These are phyloP conservation scores for Cyrtorhinus lividipennis DNA, from an alignment of 1,140 invertebrate genomes.

Conservation along the genomic window DNA sequence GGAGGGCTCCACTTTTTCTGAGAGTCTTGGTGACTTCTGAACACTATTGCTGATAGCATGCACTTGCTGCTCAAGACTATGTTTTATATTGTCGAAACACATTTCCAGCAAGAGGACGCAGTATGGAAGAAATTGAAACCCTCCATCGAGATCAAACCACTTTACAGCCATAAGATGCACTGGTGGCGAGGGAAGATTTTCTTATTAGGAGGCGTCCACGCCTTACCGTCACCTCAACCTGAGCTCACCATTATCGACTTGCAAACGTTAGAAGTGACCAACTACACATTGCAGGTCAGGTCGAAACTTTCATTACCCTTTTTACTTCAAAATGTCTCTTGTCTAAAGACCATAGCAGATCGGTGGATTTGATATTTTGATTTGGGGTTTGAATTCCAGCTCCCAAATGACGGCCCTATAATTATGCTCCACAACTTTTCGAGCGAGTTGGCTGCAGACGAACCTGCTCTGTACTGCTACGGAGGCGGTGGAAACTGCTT, in stretches of 20 bases:
- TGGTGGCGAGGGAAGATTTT: background rate
- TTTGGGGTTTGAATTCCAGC: background rate
- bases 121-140: conserved; percentile 24
- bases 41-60: too few relatives aligned
- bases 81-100: too few relatives aligned
- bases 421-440: conserved; percentile 33
- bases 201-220: background rate
- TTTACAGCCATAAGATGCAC: background rate
- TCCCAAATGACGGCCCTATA: conserved; percentile 15
- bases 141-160: background rate
- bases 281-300: background rate
- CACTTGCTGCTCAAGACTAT: too few relatives aligned
- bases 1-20: too few relatives aligned
- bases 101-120: background rate
- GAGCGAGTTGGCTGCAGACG: conserved; percentile 27
- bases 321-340: too few relatives aligned
- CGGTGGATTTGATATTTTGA: too few relatives aligned
- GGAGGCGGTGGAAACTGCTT: conserved; percentile 42
- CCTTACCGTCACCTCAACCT: background rate
- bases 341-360: too few relatives aligned
- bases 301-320: background rate
- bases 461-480: conserved; percentile 28
- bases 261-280: background rate
- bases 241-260: background rate
- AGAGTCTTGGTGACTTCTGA: too few relatives aligned